phyloP scores from a whole-genome alignment of 1,140 invertebrate genomes.

The Zaprionus inermis region DNA sequence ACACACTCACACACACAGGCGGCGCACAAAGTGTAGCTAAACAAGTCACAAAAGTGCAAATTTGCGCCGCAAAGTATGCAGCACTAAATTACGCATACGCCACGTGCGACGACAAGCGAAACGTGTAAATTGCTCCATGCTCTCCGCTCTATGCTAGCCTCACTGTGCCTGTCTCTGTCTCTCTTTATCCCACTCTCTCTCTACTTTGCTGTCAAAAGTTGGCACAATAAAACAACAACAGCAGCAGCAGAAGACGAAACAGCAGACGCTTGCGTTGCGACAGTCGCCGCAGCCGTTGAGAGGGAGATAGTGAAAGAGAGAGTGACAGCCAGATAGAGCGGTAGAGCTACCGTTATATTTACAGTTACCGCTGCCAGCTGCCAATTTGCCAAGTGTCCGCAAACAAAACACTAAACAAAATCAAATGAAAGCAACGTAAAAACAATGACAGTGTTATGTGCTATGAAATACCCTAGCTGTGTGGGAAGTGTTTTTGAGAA shows the following conservation, averaged over 20 bases:
- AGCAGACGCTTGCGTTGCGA: constrained; percentile 4
- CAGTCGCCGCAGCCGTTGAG: neutral
- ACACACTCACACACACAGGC: constrained; percentile 16
- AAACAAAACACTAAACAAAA: constrained; percentile 64
- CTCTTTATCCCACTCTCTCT: neutral
- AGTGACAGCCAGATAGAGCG: neutral
- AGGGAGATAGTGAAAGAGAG: neutral
- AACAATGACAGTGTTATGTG: neutral
- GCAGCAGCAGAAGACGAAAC: neutral
- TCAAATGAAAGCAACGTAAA: constrained; percentile 22
- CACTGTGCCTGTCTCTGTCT: neutral
- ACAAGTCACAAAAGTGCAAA: constrained; percentile 80
- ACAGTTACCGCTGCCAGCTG: constrained; percentile 54
- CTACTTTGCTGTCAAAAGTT: constrained; percentile 20
- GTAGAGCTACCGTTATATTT: constrained; percentile 2
- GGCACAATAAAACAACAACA: neutral
- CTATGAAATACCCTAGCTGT: constrained; percentile 7
- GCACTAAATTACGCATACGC: constrained; percentile 80
- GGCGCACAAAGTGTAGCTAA: constrained; percentile 47
- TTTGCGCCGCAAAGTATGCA: constrained; percentile 75
- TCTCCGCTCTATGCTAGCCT: neutral
- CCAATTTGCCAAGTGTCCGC: constrained; percentile 78
- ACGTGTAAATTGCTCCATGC: constrained; percentile 67
- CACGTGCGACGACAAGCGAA: constrained; percentile 57
- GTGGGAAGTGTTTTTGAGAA: neutral